Conservation (phyloP, 2,888 invertebrate genomes). For the Tethea ocularis region DNA sequence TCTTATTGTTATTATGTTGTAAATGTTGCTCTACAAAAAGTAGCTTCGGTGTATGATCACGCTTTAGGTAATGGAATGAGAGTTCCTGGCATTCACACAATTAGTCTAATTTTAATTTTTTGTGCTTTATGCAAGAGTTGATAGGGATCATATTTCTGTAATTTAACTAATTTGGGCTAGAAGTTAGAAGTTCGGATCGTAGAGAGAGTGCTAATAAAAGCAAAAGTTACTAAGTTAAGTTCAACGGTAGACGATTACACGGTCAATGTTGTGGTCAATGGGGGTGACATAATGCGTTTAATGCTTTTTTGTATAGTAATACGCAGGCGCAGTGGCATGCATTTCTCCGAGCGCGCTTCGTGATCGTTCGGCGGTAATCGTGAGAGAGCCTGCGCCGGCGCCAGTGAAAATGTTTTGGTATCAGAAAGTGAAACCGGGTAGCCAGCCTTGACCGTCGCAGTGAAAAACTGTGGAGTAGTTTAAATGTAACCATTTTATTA, state of each 20-base stretch:
- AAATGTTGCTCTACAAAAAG: no score
- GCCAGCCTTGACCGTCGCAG: conserved; percentile 76
- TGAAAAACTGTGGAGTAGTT: conserved; percentile 39
- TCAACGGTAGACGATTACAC: conserved; percentile 40
- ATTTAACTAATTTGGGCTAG: no score
- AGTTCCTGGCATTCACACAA: no score
- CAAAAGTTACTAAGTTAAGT: conserved; percentile 27
- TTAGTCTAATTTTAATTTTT: no score
- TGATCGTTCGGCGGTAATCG: background rate
- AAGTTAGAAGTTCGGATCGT: no score
- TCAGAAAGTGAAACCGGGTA: conserved; percentile 77
- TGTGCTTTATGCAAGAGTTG: no score
- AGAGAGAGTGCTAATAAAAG: conserved; percentile 30
- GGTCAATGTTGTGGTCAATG: no score
- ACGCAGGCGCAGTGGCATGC: background rate
- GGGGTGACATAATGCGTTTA: conserved; percentile 18
- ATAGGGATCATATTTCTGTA: no score
- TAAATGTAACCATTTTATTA: background rate
- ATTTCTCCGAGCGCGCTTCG: background rate
- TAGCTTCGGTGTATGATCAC: no score
- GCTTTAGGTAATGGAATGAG: no score
- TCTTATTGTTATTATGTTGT: no score
- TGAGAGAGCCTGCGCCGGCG: conserved; percentile 8
- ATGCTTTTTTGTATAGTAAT: background rate
- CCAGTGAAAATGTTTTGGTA: conserved; percentile 71